phyloP scores from a whole-genome alignment of 1,140 invertebrate genomes.

The Octopus bimaculoides region DNA sequence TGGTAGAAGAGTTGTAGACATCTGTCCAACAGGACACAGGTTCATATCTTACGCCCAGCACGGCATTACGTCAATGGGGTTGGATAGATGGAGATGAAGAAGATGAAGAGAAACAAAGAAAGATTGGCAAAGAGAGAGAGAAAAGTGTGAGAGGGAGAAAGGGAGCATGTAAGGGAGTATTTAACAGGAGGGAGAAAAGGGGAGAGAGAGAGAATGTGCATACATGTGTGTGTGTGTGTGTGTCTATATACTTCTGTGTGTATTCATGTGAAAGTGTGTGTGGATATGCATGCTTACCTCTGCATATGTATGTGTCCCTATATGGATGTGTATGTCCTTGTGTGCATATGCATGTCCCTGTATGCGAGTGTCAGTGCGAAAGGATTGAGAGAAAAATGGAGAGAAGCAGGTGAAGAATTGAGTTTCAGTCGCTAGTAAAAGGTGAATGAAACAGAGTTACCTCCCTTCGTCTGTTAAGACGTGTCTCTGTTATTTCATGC shows the following conservation, averaged over 20 bases:
- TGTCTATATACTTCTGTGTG: background rate
- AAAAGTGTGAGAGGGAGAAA: conserved; percentile 2
- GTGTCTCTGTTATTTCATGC: too few relatives aligned
- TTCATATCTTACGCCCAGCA: too few relatives aligned
- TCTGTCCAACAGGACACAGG: too few relatives aligned
- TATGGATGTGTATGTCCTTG: background rate
- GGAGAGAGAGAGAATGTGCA: background rate
- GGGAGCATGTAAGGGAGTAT: background rate
- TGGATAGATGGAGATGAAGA: background rate
- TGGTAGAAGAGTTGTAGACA: too few relatives aligned
- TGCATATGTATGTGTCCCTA: background rate
- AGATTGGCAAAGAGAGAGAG: background rate
- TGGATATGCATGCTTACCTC: background rate
- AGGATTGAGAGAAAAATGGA: too few relatives aligned
- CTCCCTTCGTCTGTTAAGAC: too few relatives aligned
- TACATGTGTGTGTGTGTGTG: background rate
- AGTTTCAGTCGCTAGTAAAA: too few relatives aligned
- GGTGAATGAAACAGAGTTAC: too few relatives aligned
- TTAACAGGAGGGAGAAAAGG: background rate
- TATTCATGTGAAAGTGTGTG: background rate
- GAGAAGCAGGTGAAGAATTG: too few relatives aligned
- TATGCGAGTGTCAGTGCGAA: too few relatives aligned
- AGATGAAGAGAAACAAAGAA: background rate
- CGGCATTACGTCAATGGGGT: background rate
- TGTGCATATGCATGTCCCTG: background rate